These are phyloP conservation scores for Verasper variegatus DNA, from an alignment of 2,113 vertebrate species.

Conservation along the genomic window DNA sequence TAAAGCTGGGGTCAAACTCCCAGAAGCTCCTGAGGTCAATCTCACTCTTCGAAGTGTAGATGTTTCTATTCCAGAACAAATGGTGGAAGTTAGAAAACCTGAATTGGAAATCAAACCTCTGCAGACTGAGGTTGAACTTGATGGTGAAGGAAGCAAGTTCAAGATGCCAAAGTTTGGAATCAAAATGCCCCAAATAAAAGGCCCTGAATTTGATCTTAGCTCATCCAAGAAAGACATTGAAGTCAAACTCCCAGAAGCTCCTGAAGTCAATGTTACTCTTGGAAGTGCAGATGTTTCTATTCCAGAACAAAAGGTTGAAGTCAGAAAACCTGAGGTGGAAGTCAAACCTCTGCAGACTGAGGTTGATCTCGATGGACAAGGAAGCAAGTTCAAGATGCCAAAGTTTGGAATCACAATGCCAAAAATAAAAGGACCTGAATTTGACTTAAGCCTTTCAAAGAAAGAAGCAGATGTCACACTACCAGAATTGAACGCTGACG, in stretches of 20 bases:
- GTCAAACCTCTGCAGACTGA: conserved; percentile 16
- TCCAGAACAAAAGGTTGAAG: conserved; percentile 33
- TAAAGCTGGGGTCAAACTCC: conserved; percentile 36
- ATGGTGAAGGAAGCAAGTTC: conserved; percentile 22
- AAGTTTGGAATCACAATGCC: conserved; percentile 39
- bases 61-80: conserved; percentile 21
- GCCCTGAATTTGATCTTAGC: conserved; percentile 25
- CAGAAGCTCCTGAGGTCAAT: conserved; percentile 26
- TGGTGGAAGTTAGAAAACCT: neutral
- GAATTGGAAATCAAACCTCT: conserved; percentile 11
- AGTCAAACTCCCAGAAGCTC: conserved; percentile 6
- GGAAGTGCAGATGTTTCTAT: conserved; percentile 25
- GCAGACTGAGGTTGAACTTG: conserved; percentile 30
- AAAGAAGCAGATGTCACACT: conserved; percentile 11
- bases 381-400: conserved; percentile 36
- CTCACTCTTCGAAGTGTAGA: conserved; percentile 6
- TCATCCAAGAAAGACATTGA: conserved; percentile 17
- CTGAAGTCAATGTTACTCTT: neutral
- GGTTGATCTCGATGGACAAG: conserved; percentile 25
- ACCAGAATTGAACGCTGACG: neutral
- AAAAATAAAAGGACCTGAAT: conserved; percentile 40
- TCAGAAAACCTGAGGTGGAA: conserved; percentile 29
- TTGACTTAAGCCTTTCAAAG: conserved; percentile 34
- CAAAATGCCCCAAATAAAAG: conserved; percentile 41
- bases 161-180: conserved; percentile 5